Base-by-base conservation (phyloP, 1,140 invertebrate species). In the Heliconius eleuchia region DNA sequence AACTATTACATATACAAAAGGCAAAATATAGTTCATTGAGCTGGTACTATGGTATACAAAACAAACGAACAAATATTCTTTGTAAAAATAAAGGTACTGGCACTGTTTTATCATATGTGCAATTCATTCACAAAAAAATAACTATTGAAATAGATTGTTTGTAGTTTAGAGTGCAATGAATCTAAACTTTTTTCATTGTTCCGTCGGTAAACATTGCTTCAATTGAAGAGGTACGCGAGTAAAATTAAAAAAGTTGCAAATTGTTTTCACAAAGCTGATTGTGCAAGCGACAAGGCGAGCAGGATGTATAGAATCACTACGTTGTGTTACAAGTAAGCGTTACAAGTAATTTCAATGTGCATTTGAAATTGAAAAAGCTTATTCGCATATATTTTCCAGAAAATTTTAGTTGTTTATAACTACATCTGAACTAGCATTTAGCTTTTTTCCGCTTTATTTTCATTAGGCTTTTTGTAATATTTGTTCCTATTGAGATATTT, bases 81-180 rank as follows among this genome's bases (percentile, higher is more conserved):
- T 66, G 27, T 66, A 66, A 30, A 66, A 66, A 27, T 27, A 66
- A 66, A 66, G 11, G 2, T 66, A 27, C 27, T 66, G 23, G 27
- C 5, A 66, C 60, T 27, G 4, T 66, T 66, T 66, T 66, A 66
- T 30, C 60, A 66, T 66, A 66, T 30, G 60, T 30, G 13, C 60
- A 11, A 66, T 27, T 66, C 27, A 66, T 66, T 66, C 60, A 66
- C 60, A 66, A 66, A 66, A 57, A 66, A 66, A 66, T 60, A 16
- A 6, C 60, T 16, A 66, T 66, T 66, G 60, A 66, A 66, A 66
- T 66, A 66, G 23, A 66, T 66, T 30, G 60, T 66, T 30, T 60
- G 55, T 60, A 60, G 60, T 6, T 66, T 66, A 66, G 60, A 66
- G 60, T 66, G 60, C 60, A 66, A 66, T 66, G 60, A 66, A 66